Evolutionary conservation across 2,888 invertebrate species (phyloP), one percentile per base, ranked within the genome.

Genomic region (Chrysolina haemoptera): DNA sequence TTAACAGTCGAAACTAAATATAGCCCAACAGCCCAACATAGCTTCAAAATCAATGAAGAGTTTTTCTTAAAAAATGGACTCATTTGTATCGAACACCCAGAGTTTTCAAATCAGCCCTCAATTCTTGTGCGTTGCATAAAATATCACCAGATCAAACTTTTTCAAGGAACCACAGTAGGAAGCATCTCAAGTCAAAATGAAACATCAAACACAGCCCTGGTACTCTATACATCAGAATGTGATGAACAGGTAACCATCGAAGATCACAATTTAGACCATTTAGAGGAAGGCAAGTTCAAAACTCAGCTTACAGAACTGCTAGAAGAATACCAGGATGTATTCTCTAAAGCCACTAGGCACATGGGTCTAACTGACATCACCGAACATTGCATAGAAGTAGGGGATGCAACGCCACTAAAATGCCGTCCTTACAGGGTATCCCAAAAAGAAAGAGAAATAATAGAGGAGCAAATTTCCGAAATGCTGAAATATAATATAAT

Each of bases 381-480:
- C 8, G 66, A 77, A 40, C 78, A 79, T 27, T 27, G n/a, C 22
- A 77, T 79, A 40, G 73, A 78, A 20, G 68, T 72, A 20, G 74
- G 71, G 27, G 66, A 72, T 14, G 72, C 74, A 35, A n/a, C 18
- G 12, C 77, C 77, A 14, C 71, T 78, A 14, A 76, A 77, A 72
- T 65, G 67, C 22, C 35, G 69, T 9, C 76, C 77, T 8, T 78
- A 77, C 67, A 35, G 77, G 20, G 76, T 78, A 10, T 78, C 77
- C 3, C 73, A 76, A 41, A 76, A 68, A 27, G 76, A 78, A 62
- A 18, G 76, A 62, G 63, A 73, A n/a, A 62, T 77, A 14, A 77
- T 75, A 14, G 73, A 77, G 16, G 27, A 70, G 35, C 78, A 78
- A 68, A 68, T 78, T 35, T 43, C 72, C 5, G 78, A 78, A 59